These are phyloP conservation scores for Dendronephthya gigantea DNA, from an alignment of 64 coral and sea anemone genomes.

Conservation along the genomic window DNA sequence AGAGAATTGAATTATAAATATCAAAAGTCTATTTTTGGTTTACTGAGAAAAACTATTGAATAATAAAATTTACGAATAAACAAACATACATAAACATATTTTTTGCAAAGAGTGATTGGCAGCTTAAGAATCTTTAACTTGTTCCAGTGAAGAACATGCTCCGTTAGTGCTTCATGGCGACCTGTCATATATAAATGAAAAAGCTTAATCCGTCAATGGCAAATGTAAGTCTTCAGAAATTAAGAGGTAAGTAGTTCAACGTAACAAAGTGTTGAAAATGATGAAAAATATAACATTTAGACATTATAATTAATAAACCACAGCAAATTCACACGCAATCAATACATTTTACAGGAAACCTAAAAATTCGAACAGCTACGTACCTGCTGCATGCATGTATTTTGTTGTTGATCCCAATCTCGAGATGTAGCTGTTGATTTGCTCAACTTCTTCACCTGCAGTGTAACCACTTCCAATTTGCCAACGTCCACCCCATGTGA, in stretches of 20 bases:
- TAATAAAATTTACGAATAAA: not conserved
- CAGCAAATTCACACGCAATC: not conserved
- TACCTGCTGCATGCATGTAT: constrained; percentile 19
- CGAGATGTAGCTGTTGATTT: constrained; percentile 31
- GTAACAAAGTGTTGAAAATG: no score
- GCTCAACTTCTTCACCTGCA: constrained; percentile 25
- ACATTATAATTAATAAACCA: not conserved
- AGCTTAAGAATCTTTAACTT: not conserved
- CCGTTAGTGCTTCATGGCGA: not conserved
- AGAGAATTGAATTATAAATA: not conserved
- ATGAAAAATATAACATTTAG: no score
- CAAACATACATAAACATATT: not conserved
- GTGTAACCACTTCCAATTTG: constrained; percentile 15
- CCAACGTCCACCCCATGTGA: constrained; percentile 26
- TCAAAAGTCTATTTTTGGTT: not conserved
- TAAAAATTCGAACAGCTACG: no score
- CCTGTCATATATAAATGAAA: not conserved
- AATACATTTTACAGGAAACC: no score
- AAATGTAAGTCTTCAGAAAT: not conserved
- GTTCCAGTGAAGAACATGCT: constrained; percentile 1
- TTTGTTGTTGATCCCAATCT: constrained; percentile 16
- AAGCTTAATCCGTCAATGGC: no score
- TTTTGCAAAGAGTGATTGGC: not conserved
- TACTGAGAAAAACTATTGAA: not conserved
- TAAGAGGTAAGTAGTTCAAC: not conserved